Evolutionary conservation across 1,140 invertebrate species (phyloP).

Genomic region (Drosophila lacteicornis): DNA sequence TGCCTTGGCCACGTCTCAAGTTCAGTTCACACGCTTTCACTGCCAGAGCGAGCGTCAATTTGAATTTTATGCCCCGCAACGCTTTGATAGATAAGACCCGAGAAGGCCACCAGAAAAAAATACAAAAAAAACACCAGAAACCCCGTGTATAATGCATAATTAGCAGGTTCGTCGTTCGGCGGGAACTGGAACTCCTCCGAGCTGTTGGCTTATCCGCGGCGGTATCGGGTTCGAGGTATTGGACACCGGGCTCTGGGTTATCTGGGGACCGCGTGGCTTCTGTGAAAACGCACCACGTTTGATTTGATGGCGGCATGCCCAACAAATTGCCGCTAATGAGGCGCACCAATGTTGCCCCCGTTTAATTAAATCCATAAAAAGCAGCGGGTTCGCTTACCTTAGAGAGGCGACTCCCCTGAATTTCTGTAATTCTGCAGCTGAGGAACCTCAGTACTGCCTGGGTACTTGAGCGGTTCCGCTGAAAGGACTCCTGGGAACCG

Average conservation of each 20-base stretch:
- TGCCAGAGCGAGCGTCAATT: constrained; percentile 62
- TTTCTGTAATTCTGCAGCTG: constrained; percentile 24
- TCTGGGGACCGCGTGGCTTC: constrained; percentile 55
- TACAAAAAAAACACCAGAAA: constrained; percentile 15
- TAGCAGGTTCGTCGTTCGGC: constrained; percentile 42
- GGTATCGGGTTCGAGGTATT: constrained; percentile 14
- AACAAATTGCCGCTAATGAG: constrained; percentile 81
- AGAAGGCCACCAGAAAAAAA: neutral
- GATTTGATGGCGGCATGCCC: constrained; percentile 64
- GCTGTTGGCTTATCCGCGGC: constrained; percentile 23
- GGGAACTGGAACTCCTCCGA: constrained; percentile 28
- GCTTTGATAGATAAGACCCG: constrained; percentile 61
- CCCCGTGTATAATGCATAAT: constrained; percentile 58
- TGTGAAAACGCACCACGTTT: constrained; percentile 55
- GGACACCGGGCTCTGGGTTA: constrained; percentile 29
- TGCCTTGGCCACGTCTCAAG: constrained; percentile 66
- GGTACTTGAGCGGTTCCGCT: constrained; percentile 27
- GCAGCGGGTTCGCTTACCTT: constrained; percentile 56
- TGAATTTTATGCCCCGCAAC: constrained; percentile 65
- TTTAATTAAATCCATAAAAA: constrained; percentile 79
- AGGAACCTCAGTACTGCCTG: neutral
- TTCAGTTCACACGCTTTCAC: constrained; percentile 84
- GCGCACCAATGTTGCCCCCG: constrained; percentile 61
- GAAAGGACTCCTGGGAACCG: constrained; percentile 72
- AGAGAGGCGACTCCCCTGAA: constrained; percentile 23